Conservation (phyloP, 2,113 vertebrate genomes). For the Prunella himalayana region DNA sequence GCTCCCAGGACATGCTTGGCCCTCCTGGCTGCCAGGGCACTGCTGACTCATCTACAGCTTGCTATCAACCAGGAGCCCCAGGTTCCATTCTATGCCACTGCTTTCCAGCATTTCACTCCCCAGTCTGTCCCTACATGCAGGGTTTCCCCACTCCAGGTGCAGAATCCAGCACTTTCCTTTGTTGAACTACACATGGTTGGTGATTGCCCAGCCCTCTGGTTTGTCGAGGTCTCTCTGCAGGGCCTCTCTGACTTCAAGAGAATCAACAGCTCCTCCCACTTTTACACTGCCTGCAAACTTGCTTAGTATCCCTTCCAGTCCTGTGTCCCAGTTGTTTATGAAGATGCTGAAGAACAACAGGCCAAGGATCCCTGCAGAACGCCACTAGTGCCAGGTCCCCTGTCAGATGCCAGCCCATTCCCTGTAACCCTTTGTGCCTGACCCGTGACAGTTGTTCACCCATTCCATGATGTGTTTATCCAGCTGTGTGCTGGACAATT, state of each 20-base stretch:
- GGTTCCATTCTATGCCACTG: not conserved
- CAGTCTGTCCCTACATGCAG: not conserved
- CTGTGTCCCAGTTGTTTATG: not conserved
- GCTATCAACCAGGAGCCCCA: fast-evolving
- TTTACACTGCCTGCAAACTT: not conserved
- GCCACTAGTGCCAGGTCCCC: not conserved
- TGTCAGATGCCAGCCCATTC: not conserved
- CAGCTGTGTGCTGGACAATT: not conserved
- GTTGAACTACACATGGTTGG: not conserved
- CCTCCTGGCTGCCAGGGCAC: not conserved
- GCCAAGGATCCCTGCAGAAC: not conserved
- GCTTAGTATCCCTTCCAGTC: not conserved
- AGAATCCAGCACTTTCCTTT: not conserved
- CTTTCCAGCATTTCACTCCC: not conserved
- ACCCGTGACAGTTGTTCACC: fast-evolving
- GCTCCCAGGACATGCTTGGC: not conserved
- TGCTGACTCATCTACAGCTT: not conserved
- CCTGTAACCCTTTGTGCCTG: fast-evolving
- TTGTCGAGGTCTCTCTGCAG: not conserved
- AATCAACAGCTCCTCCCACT: not conserved
- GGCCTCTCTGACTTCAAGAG: fast-evolving
- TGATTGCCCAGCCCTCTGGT: not conserved
- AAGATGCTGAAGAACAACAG: not conserved
- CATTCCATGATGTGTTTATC: not conserved
- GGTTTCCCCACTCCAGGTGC: not conserved